Conservation (phyloP, 2,888 invertebrate species). For the Terebella lapidaria region DNA sequence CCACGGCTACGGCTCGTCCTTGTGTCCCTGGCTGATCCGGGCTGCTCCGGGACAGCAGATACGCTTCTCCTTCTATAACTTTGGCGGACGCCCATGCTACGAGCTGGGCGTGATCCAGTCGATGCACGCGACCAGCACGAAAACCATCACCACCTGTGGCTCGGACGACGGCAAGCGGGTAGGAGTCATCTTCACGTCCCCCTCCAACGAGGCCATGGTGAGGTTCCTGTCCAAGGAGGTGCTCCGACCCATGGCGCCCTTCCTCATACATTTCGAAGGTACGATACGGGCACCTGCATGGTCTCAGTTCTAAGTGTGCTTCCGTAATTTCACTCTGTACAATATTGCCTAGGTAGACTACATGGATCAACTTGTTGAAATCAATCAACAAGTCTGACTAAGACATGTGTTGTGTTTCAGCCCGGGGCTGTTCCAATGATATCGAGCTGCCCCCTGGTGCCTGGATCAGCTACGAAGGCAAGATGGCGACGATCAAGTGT, state of each 20-base stretch:
- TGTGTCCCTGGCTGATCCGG: slow-evolving; percentile 10
- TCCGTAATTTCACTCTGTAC: no score
- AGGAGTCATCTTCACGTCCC: slow-evolving; percentile 1
- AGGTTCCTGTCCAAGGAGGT: neutral
- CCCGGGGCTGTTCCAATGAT: neutral
- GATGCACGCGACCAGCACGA: neutral
- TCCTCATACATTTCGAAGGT: slow-evolving; percentile 12
- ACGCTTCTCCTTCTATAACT: neutral
- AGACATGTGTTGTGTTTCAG: no score
- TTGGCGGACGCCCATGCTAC: neutral
- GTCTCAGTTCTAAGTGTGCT: neutral
- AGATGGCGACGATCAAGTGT: slow-evolving; percentile 11
- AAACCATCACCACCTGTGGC: neutral
- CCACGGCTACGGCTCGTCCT: neutral
- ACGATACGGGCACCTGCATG: neutral
- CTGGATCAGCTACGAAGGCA: slow-evolving; percentile 3
- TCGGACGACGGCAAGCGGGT: neutral
- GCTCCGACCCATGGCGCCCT: neutral
- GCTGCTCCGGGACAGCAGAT: slow-evolving; percentile 8
- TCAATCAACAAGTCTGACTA: no score
- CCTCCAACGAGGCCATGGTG: slow-evolving; percentile 10
- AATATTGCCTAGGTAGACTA: no score
- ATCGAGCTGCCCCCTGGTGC: neutral
- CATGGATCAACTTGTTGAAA: no score
- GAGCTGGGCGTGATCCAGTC: neutral